Base-by-base conservation (phyloP, 2,113 vertebrate species). In the Chroicocephalus ridibundus region DNA sequence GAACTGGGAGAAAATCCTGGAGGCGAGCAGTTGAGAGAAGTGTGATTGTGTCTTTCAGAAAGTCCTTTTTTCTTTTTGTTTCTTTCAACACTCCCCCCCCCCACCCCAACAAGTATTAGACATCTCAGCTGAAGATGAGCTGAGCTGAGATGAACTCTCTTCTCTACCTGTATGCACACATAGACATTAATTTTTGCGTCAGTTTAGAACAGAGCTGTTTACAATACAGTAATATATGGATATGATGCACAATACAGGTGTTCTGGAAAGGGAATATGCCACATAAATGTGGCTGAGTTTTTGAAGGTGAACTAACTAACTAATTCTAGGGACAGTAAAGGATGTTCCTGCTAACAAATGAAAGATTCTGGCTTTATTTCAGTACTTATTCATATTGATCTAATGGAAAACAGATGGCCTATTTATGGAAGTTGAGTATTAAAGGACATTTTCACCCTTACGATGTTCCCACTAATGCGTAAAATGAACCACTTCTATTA, bases 321-420 rank as follows among this genome's bases (percentile, higher is more conserved):
- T 52, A 61, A 65, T 75, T 91, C 49, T 57, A 81, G 26, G 24
- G 11, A 65, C 66, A 94, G 77, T 86, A 84, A 85, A 95, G 38
- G 18, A 78, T 91, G 38, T 85, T 94, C 11, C 26, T 62, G 17
- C 89, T 90, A 96, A 76, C 51, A 93, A 80, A 90, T 26, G 42
- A 26, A 86, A 89, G 34, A 93, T 31, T 38, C 21, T 95, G 82
- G 38, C 51, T 92, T 94, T 74, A 87, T 94, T 96, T 96, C 57
- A 83, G 66, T 76, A 80, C 64, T 90, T 90, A 78, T 94, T 97
- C 82, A 55, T 88, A 92, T 93, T 86, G 90, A 96, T 86, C 77
- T 98, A 98, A 98, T 97, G 94, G 97, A 97, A 98, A 98, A 95
- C 97, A 98, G 98, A 98, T 98, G 97, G 96, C 64, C 88, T 97